Base-by-base conservation (phyloP, 2,113 vertebrate genomes). In the Pica pica region DNA sequence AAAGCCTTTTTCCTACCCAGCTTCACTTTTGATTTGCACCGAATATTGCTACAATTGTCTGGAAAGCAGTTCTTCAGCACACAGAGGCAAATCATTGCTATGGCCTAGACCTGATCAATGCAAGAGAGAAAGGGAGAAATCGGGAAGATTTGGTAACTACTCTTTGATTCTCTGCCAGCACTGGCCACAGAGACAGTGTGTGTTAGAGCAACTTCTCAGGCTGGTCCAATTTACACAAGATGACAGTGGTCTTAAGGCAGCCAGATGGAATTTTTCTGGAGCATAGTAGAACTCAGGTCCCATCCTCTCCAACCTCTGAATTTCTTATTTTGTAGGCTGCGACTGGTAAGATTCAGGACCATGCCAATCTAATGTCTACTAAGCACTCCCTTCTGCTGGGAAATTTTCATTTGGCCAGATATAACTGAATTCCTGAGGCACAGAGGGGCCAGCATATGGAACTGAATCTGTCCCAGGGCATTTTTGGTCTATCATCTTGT, bases 401-500 rank as follows among this genome's bases (percentile, higher is more conserved):
- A 93, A 89, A 84, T 50, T 83, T 94, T 94, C 60, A 55, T 56
- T 96, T 96, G 78, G 75, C 53, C 78, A 86, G 70, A 86, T 85
- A 76, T 23, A 49, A 19, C 68, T 52, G 60, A 96, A 79, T 91
- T 95, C 69, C 50, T 56, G 35, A 94, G 78, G 83, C 44, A 87
- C 28, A 69, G 83, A 91, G 78, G 76, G 71, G 77, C 68, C 91
- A 94, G 61, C 60, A 70, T 39, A 79, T 27, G 81, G 83, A 93
- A 93, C 50, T 82, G 50, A 81, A 90, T 94, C 84, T 93, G 55
- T 76, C 79, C 79, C 78, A 87, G 71, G 65, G 59, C 92, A 73
- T 84, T 95, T 95, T 90, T 87, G 47, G 71, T 94, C 73, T 92
- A 81, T 86, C 84, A 20, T 91, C 76, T 95, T 92, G 69, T 95